Evolutionary conservation across 2,113 vertebrate species (phyloP).

Genomic region (Eulemur rufifrons): DNA sequence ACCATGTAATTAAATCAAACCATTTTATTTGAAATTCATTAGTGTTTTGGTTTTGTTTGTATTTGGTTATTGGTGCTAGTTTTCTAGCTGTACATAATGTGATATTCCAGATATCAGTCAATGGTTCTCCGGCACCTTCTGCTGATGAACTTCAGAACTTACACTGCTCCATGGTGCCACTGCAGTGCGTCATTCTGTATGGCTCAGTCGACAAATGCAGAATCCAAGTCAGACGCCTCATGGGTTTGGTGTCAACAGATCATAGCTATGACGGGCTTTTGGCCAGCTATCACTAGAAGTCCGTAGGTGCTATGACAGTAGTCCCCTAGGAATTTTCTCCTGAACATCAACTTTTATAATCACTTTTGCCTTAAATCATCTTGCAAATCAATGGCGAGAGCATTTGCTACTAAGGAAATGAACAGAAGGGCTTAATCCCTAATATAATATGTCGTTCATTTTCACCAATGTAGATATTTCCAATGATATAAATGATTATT

Average conservation of each 20-base stretch:
- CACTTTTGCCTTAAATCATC: background rate
- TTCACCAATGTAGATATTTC: background rate
- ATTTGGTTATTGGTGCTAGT: background rate
- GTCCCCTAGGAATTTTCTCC: background rate
- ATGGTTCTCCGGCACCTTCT: background rate
- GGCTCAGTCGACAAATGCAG: background rate
- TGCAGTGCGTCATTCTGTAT: constrained; percentile 29
- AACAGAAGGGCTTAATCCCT: background rate
- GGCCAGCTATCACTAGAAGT: background rate
- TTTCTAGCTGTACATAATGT: background rate
- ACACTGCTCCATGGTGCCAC: background rate
- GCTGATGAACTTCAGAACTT: background rate
- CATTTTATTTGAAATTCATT: too few species aligned
- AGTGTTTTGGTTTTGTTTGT: too few species aligned
- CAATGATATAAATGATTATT: background rate
- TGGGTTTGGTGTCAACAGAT: background rate
- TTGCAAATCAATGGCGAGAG: background rate
- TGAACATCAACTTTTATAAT: background rate
- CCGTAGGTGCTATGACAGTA: background rate
- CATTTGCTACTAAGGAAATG: background rate
- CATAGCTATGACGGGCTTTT: background rate
- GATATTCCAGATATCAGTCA: background rate
- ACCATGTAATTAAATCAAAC: too few species aligned
- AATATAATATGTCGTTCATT: background rate
- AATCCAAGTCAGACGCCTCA: background rate